phyloP scores from a whole-genome alignment of 2,888 invertebrate species.

The Rutpela maculata region DNA sequence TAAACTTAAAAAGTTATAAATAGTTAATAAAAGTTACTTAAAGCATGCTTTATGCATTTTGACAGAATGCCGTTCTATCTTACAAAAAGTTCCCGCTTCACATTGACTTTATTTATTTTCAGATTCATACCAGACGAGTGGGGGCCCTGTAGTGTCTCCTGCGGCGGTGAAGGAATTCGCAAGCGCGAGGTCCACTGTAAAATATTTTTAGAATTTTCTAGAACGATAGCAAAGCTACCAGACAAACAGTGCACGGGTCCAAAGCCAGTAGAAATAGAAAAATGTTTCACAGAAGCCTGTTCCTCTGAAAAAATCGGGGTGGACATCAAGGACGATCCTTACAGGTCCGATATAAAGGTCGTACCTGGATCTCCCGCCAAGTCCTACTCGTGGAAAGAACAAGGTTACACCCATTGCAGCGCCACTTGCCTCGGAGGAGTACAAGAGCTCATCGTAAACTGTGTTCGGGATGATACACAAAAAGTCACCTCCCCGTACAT shows the following conservation, averaged over 20 bases:
- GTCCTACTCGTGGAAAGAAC: constrained; percentile 92
- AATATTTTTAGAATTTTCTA: constrained; percentile 94
- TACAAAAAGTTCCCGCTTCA: background rate
- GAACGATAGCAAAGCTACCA: constrained; percentile 90
- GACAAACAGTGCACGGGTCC: constrained; percentile 91
- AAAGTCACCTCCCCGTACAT: constrained; percentile 91
- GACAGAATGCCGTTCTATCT: background rate
- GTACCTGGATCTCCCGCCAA: constrained; percentile 78
- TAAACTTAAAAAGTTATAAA: background rate
- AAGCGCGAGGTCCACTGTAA: constrained; percentile 94
- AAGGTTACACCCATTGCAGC: constrained; percentile 94
- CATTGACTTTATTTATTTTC: constrained; percentile 61
- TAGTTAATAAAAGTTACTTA: background rate
- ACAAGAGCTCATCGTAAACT: constrained; percentile 91
- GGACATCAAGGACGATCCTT: constrained; percentile 76
- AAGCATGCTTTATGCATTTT: constrained; percentile 47
- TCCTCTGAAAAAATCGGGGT: constrained; percentile 72
- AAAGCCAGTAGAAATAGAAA: constrained; percentile 87
- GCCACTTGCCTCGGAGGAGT: constrained; percentile 87
- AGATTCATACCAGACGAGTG: constrained; percentile 96
- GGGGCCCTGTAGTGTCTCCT: constrained; percentile 90
- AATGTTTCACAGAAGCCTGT: constrained; percentile 88
- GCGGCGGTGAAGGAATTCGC: constrained; percentile 90
- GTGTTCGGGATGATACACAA: constrained; percentile 90
- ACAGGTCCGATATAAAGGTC: constrained; percentile 63